Evolutionary conservation across 2,797 vertebrate genomes (phyloP), one percentile per base, ranked within the genome.

Genomic region (Syngnathus acus): DNA sequence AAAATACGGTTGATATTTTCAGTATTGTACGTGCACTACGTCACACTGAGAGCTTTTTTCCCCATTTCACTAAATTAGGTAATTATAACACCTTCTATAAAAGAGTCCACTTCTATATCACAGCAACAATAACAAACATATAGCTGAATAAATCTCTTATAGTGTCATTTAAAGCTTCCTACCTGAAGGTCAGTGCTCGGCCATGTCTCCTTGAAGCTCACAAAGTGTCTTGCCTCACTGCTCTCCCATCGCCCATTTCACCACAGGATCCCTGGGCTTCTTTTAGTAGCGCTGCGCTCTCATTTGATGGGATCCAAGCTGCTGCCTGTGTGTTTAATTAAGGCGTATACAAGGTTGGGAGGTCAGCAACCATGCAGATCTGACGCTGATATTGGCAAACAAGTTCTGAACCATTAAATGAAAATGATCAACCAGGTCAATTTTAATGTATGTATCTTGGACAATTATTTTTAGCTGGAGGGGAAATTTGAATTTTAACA

Each of bases 321-420:
- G 78, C 70, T 81, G 79, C 79, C 57, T 77, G 65, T 83, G 78
- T 74, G 80, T 89, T 86, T 88, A 89, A 87, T 87, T 86, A 85
- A 77, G 80, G 82, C 72, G 75, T 78, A 77, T 78, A 83, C 81
- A 86, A 62, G 74, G 75, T 73, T 73, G 78, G 77, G 77, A 82
- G 76, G 76, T 83, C 72, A 78, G 70, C 59, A 45, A 61, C 66
- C 10, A 6, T 7, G 51, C 66, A 62, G 69, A 81, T 81, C 72
- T 68, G 77, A 73, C 77, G 78, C 79, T 69, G 73, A 84, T 69
- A 67, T 83, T 47, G 65, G 80, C 77, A 66, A 68, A 68, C 72
- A n/a, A 53, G 59, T 43, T 23, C 45, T 7, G 26, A 58, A 11
- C 2, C 6, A 55, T 60, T 60, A 21, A 13, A 42, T 5, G 2